Percentiles rank a stretch among this genome's conserved stretches.
Evolutionary conservation across 2,797 vertebrate genomes (phyloP).

Genomic region (Rhinella marina): DNA sequence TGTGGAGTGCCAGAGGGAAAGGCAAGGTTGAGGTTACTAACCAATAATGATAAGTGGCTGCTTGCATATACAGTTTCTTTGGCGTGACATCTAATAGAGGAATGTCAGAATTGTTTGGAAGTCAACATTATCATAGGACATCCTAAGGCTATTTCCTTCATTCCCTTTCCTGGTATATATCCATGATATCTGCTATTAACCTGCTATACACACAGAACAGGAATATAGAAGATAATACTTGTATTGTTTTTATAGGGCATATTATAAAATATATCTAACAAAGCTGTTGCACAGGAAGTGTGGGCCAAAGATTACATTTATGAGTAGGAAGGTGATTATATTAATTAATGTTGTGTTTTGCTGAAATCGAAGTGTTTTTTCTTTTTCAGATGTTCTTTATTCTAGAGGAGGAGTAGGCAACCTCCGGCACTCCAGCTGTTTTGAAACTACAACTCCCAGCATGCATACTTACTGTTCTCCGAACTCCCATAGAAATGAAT

Average conservation of each 20-base stretch:
- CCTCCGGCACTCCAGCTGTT: too few relatives aligned
- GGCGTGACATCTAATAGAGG: conserved; percentile 1
- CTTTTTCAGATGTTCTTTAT: too few relatives aligned
- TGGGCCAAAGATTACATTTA: background rate
- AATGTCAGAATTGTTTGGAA: background rate
- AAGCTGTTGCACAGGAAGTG: background rate
- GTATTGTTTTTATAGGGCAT: background rate
- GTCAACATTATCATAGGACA: conserved; percentile 25
- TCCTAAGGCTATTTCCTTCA: conserved; percentile 28
- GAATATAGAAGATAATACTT: background rate
- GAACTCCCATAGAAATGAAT: too few relatives aligned
- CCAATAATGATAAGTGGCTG: conserved; percentile 6
- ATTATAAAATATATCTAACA: background rate
- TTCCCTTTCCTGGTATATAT: background rate
- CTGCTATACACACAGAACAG: background rate
- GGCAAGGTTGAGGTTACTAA: conserved; percentile 20
- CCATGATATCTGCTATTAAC: background rate
- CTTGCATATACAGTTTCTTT: conserved; percentile 12
- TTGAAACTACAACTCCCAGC: too few relatives aligned
- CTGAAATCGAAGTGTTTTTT: too few relatives aligned
- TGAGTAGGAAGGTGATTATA: background rate
- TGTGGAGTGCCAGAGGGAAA: conserved; percentile 6
- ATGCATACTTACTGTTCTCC: too few relatives aligned
- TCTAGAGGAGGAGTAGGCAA: too few relatives aligned
- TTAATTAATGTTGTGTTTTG: background rate